Percentiles rank a stretch among this genome's conserved stretches.
These are phyloP conservation scores for Drosophila micromelanica DNA, from an alignment of 1,140 invertebrate genomes.

Conservation along the genomic window DNA sequence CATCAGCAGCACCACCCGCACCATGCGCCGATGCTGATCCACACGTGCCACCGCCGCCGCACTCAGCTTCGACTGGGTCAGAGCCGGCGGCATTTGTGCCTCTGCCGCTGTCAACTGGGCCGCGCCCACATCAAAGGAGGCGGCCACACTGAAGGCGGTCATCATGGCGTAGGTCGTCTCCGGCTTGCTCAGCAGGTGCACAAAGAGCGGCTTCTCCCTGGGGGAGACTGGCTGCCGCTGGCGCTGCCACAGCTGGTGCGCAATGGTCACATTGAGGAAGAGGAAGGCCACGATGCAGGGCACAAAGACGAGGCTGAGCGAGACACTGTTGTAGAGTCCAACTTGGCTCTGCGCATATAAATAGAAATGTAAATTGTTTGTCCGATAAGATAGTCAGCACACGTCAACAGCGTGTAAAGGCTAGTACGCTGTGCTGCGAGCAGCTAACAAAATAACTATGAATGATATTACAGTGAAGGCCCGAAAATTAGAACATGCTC, in stretches of 20 bases:
- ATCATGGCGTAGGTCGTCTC: slow-evolving; percentile 49
- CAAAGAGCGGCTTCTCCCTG: slow-evolving; percentile 1
- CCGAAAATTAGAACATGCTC: background rate
- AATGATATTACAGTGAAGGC: background rate
- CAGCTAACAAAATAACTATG: background rate
- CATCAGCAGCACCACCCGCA: slow-evolving; percentile 85
- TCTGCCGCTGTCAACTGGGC: background rate
- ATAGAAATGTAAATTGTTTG: slow-evolving; percentile 36
- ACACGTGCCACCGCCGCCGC: slow-evolving; percentile 61
- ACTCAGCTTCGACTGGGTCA: slow-evolving; percentile 21
- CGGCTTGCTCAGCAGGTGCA: slow-evolving; percentile 35
- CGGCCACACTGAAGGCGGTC: slow-evolving; percentile 56
- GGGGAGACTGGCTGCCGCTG: slow-evolving; percentile 26
- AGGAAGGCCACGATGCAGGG: slow-evolving; percentile 85
- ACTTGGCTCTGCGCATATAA: slow-evolving; percentile 38
- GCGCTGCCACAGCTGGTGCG: slow-evolving; percentile 84
- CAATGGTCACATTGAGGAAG: slow-evolving; percentile 86
- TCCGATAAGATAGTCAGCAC: slow-evolving; percentile 62
- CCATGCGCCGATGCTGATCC: slow-evolving; percentile 85
- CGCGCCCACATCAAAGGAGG: slow-evolving; percentile 29
- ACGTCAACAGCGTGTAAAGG: slow-evolving; percentile 20
- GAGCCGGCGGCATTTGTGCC: background rate
- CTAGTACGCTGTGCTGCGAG: slow-evolving; percentile 19
- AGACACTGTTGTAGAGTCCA: slow-evolving; percentile 79
- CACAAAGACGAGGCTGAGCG: slow-evolving; percentile 85